These are phyloP conservation scores for Trypoxylon attenuatum DNA, from an alignment of 2,888 invertebrate species.

Conservation along the genomic window DNA sequence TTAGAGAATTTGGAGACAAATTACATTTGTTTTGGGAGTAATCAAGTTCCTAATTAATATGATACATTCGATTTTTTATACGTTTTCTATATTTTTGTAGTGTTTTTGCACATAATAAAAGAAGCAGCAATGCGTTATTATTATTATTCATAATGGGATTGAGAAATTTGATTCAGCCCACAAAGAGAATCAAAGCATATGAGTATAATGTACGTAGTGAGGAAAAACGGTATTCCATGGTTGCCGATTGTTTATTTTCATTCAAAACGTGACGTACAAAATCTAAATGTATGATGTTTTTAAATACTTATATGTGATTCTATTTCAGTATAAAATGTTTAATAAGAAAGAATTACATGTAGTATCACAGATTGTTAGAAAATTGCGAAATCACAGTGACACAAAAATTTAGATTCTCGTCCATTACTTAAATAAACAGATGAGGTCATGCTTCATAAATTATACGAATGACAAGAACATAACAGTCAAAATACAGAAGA, in stretches of 20 bases:
- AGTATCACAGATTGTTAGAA: slow-evolving; percentile 58
- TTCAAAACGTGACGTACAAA: slow-evolving; percentile 55
- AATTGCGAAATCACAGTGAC: slow-evolving; percentile 58
- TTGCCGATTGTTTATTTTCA: slow-evolving; percentile 51
- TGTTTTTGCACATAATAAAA: no score
- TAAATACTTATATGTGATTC: slow-evolving; percentile 42
- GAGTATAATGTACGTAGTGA: slow-evolving; percentile 11
- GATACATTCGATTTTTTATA: neutral
- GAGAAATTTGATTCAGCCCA: neutral
- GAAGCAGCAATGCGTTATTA: no score
- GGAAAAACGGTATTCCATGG: slow-evolving; percentile 31
- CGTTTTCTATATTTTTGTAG: slow-evolving; percentile 7
- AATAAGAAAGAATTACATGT: slow-evolving; percentile 55
- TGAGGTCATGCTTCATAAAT: slow-evolving; percentile 46
- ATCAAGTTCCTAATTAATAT: slow-evolving; percentile 19
- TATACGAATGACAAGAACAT: slow-evolving; percentile 45
- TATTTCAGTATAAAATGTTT: slow-evolving; percentile 51
- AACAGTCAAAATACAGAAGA: slow-evolving; percentile 52
- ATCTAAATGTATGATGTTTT: slow-evolving; percentile 48
- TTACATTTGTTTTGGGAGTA: slow-evolving; percentile 78
- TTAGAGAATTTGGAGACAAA: slow-evolving; percentile 84
- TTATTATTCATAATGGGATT: no score
- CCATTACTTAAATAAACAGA: slow-evolving; percentile 52
- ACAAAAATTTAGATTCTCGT: slow-evolving; percentile 45
- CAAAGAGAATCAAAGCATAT: slow-evolving; percentile 1